Conservation (phyloP, 2,888 invertebrate species). For the Capitulum mitella region DNA sequence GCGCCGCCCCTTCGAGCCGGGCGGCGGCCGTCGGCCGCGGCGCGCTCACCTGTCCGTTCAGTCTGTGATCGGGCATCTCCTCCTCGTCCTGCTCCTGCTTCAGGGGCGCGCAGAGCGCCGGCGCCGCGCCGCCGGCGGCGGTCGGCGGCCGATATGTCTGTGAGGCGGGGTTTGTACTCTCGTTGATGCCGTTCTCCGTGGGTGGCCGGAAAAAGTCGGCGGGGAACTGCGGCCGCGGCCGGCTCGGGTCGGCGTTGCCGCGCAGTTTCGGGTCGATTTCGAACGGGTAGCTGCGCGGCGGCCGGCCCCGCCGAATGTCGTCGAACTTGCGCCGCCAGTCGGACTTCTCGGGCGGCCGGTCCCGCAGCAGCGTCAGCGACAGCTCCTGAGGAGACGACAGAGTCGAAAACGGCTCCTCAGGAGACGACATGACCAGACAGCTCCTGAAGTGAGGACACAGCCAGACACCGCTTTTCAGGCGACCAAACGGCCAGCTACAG, state of each 20-base stretch:
- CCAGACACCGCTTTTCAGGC: background rate
- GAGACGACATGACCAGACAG: background rate
- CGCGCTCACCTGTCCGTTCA: background rate
- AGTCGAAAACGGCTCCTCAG: background rate
- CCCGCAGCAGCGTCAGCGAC: slow-evolving; percentile 10
- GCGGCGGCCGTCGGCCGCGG: too few species aligned
- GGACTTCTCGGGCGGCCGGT: background rate
- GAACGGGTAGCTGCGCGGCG: slow-evolving; percentile 16
- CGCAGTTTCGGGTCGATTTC: slow-evolving; percentile 24
- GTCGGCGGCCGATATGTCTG: background rate
- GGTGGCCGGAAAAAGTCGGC: background rate
- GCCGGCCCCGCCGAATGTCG: background rate
- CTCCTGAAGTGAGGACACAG: background rate
- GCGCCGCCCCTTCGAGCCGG: too few species aligned
- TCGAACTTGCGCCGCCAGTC: slow-evolving; percentile 22
- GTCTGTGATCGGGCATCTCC: background rate
- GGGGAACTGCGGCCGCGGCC: slow-evolving; percentile 13
- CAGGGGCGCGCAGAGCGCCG: background rate
- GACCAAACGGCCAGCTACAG: background rate
- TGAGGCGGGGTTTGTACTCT: background rate
- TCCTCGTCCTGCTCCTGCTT: background rate
- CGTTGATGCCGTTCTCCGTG: background rate
- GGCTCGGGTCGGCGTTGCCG: slow-evolving; percentile 20
- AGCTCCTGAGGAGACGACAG: background rate
- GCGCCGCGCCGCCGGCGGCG: background rate